Evolutionary conservation across 1,140 invertebrate species (phyloP).

Genomic region (Pentalonia nigronervosa): DNA sequence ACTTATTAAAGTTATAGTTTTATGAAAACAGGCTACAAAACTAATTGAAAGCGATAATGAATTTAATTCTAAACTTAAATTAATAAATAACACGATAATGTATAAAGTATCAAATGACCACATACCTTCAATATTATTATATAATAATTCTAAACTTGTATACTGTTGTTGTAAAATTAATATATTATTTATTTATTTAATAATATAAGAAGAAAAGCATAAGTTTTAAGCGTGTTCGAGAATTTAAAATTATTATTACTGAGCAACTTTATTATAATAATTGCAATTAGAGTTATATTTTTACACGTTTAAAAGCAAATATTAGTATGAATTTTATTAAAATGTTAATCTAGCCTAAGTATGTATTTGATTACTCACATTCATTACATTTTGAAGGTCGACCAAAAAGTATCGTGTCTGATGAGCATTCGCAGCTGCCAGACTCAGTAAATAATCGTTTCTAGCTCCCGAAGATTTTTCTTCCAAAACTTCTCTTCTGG

Average conservation of each 20-base stretch:
- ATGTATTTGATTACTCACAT: constrained; percentile 66
- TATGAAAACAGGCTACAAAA: neutral
- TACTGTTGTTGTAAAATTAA: too few relatives aligned
- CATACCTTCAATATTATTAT: neutral
- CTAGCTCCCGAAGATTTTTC: constrained; percentile 93
- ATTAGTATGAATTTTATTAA: neutral
- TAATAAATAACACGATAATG: neutral
- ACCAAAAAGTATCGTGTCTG: constrained; percentile 90
- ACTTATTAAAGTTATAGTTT: neutral
- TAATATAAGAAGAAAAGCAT: neutral
- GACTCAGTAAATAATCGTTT: constrained; percentile 91
- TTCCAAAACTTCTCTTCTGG: constrained; percentile 87
- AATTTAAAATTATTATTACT: neutral
- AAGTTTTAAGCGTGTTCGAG: neutral
- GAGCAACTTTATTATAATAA: neutral
- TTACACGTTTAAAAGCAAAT: neutral
- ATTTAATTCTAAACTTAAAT: neutral
- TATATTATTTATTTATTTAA: too few relatives aligned
- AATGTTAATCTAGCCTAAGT: neutral
- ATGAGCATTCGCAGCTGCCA: constrained; percentile 94
- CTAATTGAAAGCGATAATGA: neutral
- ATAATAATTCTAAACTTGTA: neutral
- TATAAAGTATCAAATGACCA: neutral
- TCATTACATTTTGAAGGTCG: constrained; percentile 88
- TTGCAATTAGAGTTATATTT: neutral